Base-by-base conservation (phyloP, 92 coral and sea anemone species). In the Scolanthus callimorphus region DNA sequence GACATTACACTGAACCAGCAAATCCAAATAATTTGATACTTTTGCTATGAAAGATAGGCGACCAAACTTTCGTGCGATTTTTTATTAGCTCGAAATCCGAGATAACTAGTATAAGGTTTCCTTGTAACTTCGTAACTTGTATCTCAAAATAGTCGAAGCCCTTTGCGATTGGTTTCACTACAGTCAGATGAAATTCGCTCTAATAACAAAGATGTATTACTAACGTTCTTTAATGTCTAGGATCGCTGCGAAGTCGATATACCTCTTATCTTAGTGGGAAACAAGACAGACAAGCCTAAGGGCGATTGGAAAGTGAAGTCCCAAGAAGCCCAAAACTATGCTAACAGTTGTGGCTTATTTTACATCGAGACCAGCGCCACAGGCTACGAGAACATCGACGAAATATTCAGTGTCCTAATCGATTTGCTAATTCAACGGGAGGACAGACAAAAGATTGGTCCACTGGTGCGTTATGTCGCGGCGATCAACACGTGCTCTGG, bases 341-440 rank as follows among this genome's bases (percentile, higher is more conserved):
- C 83, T 2, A 1, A 11, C 26, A 41, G 12, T 1, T 21, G 53
- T 17, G 56, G 31, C 11, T 54, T 72, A 27, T 77, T 87, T 41
- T 87, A 87, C 76, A 53, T 87, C 15, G 95, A 87, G 46, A 83
- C 82, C 1, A 87, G 90, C 50, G 86, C 83, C 45, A 73, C 56
- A 49, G 77, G 77, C 0, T 65, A 73, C 38, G 55, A 22, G 9
- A 87, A 87, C 65, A 73, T 87, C 34, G 95, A 87, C 25, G 90
- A 87, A 60, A 63, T 66, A 8, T 87, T 87, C 50, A 53, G 79
- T 37, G 60, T 60, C 34, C 45, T 87, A 22, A 63, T 67, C 12
- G 83, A 82, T 28, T 57, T 57, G 44, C 55, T 87, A 23, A 71
- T 83, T 46, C 59, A 67, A 21, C 52, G 4, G 6, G 52, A 9